Base-by-base conservation (phyloP, 2,888 invertebrate species). In the Melolontha melolontha region DNA sequence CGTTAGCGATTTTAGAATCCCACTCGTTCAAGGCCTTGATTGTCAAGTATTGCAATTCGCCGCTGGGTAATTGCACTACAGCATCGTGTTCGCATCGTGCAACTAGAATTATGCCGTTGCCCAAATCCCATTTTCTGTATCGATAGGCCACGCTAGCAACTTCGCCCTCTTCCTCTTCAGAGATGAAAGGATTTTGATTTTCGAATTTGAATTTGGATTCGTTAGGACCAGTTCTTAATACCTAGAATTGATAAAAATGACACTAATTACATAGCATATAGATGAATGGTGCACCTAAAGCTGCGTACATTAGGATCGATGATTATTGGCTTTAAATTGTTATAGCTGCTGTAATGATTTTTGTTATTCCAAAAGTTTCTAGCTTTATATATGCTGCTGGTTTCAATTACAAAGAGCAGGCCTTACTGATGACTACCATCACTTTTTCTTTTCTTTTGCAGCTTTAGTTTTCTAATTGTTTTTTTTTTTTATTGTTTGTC, bases 11-110 rank as follows among this genome's bases (percentile, higher is more conserved):
- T 87, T 96, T 94, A 0, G 97, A 96, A 84, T 99, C 98, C 98
- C 98, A 99, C 83, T 99, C 99, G 85, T 99, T 99, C 16, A 99
- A 87, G 0, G 99, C 97, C 85, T 98, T 98, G 81, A 99, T 95
- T 6, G 95, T 93, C 55, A 99, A 86, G 84, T 93, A 97, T 84
- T 98, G 98, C 0, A 90, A 87, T 81, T 97, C 97, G 69, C 94
- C 94, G 76, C 91, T 93, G 0, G 95, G 94, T 0, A 93, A 92
- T 74, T 91, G 91, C 82, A 94, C 88, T 0, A 96, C 96, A 0
- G 97, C 98, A 84, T 99, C 99, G 81, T 97, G 97, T 81, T 99
- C 98, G 84, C 98, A 97, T 65, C 99, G 91, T 0, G 94, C 92
- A 63, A 99, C 94, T 72, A 99, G 84, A 27, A 89, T 92, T 73